Evolutionary conservation across 1,140 invertebrate genomes (phyloP).

Genomic region (Eumeta japonica): DNA sequence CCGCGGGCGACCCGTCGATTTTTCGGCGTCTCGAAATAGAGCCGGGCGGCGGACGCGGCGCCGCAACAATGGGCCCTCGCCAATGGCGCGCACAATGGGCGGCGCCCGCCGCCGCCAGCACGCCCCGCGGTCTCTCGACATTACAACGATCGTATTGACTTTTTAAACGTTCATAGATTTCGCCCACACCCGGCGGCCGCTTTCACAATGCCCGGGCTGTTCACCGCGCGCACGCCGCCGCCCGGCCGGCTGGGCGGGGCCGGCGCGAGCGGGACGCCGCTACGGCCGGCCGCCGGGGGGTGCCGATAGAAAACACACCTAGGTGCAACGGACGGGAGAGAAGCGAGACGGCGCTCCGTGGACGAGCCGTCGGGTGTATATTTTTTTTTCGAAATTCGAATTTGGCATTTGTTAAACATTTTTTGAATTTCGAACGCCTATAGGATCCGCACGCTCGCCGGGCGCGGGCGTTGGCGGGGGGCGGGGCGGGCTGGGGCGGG

Average conservation of each 20-base stretch:
- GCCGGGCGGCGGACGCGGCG: no score
- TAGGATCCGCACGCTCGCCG: no score
- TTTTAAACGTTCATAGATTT: slow-evolving; percentile 51
- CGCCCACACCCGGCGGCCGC: slow-evolving; percentile 41
- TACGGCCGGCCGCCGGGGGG: slow-evolving; percentile 23
- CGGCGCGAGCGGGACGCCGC: slow-evolving; percentile 39
- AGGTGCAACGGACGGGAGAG: slow-evolving; percentile 28
- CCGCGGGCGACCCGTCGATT: no score
- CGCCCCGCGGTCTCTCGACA: slow-evolving; percentile 33
- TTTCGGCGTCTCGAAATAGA: no score
- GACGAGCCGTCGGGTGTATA: no score
- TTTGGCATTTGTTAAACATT: no score
- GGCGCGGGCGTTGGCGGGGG: slow-evolving; percentile 46
- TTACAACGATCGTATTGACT: slow-evolving; percentile 52
- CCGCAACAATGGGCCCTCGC: slow-evolving; percentile 40
- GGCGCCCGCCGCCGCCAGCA: no score
- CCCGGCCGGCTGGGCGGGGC: slow-evolving; percentile 39
- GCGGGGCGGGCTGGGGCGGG: slow-evolving; percentile 39
- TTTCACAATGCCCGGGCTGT: slow-evolving; percentile 36
- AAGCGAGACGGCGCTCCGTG: slow-evolving; percentile 16
- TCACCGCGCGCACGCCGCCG: slow-evolving; percentile 27
- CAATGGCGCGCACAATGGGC: slow-evolving; percentile 36
- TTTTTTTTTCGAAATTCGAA: no score
- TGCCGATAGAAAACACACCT: no score
- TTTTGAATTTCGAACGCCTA: no score